These are phyloP conservation scores for Heliconius hortense DNA, from an alignment of 2,888 invertebrate species.

Conservation along the genomic window DNA sequence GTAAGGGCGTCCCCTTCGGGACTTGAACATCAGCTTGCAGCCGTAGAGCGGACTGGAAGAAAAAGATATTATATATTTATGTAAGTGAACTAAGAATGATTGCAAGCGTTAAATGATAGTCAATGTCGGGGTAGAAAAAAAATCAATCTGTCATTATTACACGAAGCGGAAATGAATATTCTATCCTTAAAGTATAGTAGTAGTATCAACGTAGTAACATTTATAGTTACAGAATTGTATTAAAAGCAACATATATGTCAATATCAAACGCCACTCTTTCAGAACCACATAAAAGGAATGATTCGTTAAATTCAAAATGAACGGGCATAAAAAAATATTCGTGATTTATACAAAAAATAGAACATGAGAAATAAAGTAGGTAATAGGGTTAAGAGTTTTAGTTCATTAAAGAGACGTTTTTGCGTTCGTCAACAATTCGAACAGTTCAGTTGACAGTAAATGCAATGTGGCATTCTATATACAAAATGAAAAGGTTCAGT, in stretches of 20 bases:
- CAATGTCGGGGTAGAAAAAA: not conserved
- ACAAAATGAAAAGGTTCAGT: not conserved
- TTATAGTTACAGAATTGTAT: not conserved
- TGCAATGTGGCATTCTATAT: not conserved
- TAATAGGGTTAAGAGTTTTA: slow-evolving; percentile 27
- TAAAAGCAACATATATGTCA: slow-evolving; percentile 1
- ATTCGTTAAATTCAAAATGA: slow-evolving; percentile 11
- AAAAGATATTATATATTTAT: no score
- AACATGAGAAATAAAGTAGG: slow-evolving; percentile 28
- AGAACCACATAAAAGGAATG: not conserved
- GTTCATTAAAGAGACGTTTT: slow-evolving; percentile 21
- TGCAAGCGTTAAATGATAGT: no score
- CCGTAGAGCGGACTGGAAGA: no score
- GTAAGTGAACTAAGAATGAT: no score
- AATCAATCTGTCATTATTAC: not conserved
- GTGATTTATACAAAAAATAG: slow-evolving; percentile 11
- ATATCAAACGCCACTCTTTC: not conserved
- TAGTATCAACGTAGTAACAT: no score
- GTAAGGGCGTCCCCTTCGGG: no score
- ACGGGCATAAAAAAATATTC: slow-evolving; percentile 12
- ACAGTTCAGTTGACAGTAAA: slow-evolving; percentile 3
- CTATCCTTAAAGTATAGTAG: not conserved
- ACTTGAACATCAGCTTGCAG: no score
- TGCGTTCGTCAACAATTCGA: slow-evolving; percentile 9
- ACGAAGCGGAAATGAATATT: not conserved